Base-by-base conservation (phyloP, 2,113 vertebrate genomes). In the Taxidea taxus region DNA sequence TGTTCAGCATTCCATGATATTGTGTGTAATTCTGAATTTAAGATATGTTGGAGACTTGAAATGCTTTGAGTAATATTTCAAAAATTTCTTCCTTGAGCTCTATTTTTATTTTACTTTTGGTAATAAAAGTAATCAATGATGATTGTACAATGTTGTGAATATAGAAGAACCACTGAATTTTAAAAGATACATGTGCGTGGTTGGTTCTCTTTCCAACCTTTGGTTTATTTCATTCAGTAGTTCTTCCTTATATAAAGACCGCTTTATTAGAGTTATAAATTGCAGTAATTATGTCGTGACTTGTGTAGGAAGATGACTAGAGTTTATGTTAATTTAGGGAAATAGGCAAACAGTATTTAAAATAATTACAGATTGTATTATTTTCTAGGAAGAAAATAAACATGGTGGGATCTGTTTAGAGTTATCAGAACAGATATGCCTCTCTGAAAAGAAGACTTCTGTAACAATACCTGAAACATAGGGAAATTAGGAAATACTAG, bases 31-130 rank as follows among this genome's bases (percentile, higher is more conserved):
- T 83, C 29, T 83, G 31, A n/a, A 31, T 39, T 91, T 91, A 86
- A 80, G 42, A 34, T 87, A 77, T 20, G 20, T 80, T 80, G 39
- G 21, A 25, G 58, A 58, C 39, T 80, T 86, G 21, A 87, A 95
- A 16, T 62, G 27, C 27, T 49, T 49, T 60, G 54, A 72, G 62
- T 89, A 86, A 60, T 80, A 78, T 68, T 70, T 78, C 58, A 60
- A n/a, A 81, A 80, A 21, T 72, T 91, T 87, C 56, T 87, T 80
- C 74, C 42, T 70, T 42, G 72, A 72, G 42, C 27, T 90, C 27
- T 66, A 34, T 91, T 90, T 85, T 75, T 54, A 66, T 90, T 94
- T 95, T 95, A 62, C 14, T 84, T 95, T 77, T 44, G 75, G 70
- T 94, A 77, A 77, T 66, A 90, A 68, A 90, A 90, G 44, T 84